Evolutionary conservation across 2,888 invertebrate species (phyloP), one percentile per base, ranked within the genome.

Genomic region (Synanthedon andrenaeformis): DNA sequence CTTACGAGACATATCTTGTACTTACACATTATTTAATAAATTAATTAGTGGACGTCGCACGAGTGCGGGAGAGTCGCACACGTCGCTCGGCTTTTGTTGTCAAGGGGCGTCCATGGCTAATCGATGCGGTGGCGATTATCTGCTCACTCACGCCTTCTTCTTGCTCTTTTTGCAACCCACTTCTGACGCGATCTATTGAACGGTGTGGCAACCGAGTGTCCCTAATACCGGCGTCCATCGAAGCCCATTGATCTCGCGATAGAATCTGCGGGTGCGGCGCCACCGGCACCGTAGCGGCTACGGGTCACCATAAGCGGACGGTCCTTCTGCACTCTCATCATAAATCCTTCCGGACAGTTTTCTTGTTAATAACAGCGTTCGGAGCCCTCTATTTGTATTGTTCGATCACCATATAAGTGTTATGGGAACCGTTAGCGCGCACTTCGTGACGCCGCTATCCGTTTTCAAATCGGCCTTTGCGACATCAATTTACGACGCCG

Each of bases 321-420:
- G 45, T 13, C 45, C 45, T 12, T n/a, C 45, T 45, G 14, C n/a
- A n/a, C 53, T 58, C 55, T 55, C 49, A 42, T 54, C 56, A 57
- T 61, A 61, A 59, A 61, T 59, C 58, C 52, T 52, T 51, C 51
- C 53, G 54, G 59, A 56, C 59, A 59, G 57, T 51, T 53, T 53
- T 54, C 55, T 52, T 56, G 57, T 53, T 56, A 59, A 59, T 56
- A 45, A 45, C 45, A 53, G 56, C 17, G 12, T 49, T 23, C 17
- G 19, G 23, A 19, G 17, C 23, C 14, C 13, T 45, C 14, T 45
- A 45, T 45, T 45, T 45, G 45, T 55, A 59, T 59, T 59, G 56
- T 57, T 28, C 49, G 55, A 56, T 59, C 59, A 52, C 59, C 59
- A 56, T 59, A 59, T 59, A 59, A 51, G 55, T 53, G 56, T 54